Conservation (phyloP, 2,888 invertebrate genomes). For the Marasmarcha lunaedactyla region DNA sequence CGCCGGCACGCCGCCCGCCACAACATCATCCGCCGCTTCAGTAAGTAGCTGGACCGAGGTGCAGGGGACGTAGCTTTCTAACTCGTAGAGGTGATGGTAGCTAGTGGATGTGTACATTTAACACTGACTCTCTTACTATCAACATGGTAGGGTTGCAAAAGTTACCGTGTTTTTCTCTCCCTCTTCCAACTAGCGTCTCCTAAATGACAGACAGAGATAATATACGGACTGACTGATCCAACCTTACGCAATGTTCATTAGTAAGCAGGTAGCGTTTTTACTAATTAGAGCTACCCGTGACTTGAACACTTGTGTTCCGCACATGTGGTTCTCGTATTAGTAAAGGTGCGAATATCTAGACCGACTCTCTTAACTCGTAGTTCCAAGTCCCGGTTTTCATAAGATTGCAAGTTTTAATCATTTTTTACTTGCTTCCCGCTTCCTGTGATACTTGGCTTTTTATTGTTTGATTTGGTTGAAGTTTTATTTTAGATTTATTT, state of each 20-base stretch:
- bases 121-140: background rate
- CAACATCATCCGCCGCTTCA: constrained; percentile 85
- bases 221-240: no score
- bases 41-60: constrained; percentile 75
- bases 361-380: no score
- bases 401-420: constrained; percentile 9
- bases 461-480: constrained; percentile 32
- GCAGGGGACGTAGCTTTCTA: constrained; percentile 27
- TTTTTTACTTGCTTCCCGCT: constrained; percentile 44
- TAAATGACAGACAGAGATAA: no score
- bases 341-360: no score
- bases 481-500: constrained; percentile 26
- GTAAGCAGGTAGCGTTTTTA: constrained; percentile 42
- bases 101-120: constrained; percentile 22
- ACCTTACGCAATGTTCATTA: no score
- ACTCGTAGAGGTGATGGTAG: constrained; percentile 55
- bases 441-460: constrained; percentile 65
- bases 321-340: no score
- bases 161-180: constrained; percentile 52
- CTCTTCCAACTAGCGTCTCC: constrained; percentile 29
- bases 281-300: no score
- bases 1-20: constrained; percentile 76
- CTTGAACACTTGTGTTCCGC: no score
- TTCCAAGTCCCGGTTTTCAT: no score
- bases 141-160: constrained; percentile 38